Base-by-base conservation (phyloP, 2,888 invertebrate genomes). In the Macrophya alboannulata region DNA sequence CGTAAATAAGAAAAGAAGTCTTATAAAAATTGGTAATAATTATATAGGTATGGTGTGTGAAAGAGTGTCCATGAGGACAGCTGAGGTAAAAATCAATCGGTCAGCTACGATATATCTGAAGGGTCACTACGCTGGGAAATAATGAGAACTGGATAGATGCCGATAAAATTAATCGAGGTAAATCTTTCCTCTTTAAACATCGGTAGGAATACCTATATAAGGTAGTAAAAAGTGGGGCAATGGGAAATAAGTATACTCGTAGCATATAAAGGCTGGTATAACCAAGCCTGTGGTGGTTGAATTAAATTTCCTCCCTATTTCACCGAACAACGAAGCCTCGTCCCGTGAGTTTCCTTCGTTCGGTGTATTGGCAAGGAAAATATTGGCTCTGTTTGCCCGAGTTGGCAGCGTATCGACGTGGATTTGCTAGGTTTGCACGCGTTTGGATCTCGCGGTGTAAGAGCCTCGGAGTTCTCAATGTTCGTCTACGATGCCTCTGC, bases 321-420 rank as follows among this genome's bases (percentile, higher is more conserved):
- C 15, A 17, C 21, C 81, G 59, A 81, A 43, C 40, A 81, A 59
- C 48, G 81, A 43, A 77, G 31, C 17, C 77, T 31, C 55, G 37
- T 77, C 62, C 59, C 81, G 43, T 21, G 81, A 77, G 55, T 59
- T 62, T 81, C 62, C 43, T 62, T n/a, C 40, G 21, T 43, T 59
- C 43, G 55, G 55, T 31, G 31, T 81, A 62, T 81, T 81, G 81
- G 81, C 81, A 81, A 81, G 81, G 81, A 81, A 62, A 81, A 81
- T 81, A 81, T 81, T 81, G 81, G 81, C 81, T 62, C 81, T 81
- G 62, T 59, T 81, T 62, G 62, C 62, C 62, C 21, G 59, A 81
- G 62, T 59, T 81, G 81, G 62, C 81, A 62, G 21, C 37, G 59
- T 81, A 81, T 59, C 81, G 81, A 81, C 21, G 59, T 43, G n/a